A percentile compares a stretch with the other conserved stretches of the same genome.
These are phyloP conservation scores for Hydraecia micacea DNA, from an alignment of 2,888 invertebrate species.

Conservation along the genomic window DNA sequence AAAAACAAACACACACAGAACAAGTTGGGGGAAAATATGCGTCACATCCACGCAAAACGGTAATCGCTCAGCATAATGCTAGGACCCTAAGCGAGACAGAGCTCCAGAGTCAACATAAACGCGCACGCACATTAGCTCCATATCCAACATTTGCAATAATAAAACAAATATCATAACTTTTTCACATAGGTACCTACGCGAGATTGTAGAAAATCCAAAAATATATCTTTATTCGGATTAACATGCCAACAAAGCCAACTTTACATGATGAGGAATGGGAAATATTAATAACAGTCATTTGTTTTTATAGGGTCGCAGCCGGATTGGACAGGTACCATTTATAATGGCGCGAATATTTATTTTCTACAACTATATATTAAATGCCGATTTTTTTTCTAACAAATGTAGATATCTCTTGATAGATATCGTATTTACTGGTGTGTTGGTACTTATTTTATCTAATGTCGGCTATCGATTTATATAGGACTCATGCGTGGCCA, in stretches of 20 bases:
- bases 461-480: too few relatives aligned
- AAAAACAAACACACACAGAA: too few relatives aligned
- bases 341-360: slow-evolving; percentile 32
- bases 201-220: slow-evolving; percentile 4
- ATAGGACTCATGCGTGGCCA: too few relatives aligned
- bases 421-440: background rate
- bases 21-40: too few relatives aligned
- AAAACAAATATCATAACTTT: background rate
- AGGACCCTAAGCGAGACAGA: too few relatives aligned
- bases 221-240: slow-evolving; percentile 23
- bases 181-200: background rate
- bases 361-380: slow-evolving; percentile 13
- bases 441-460: background rate
- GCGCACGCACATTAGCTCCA: too few relatives aligned
- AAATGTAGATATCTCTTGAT: too few relatives aligned
- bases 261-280: slow-evolving; percentile 44
- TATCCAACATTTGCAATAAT: background rate
- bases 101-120: too few relatives aligned
- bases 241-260: slow-evolving; percentile 36
- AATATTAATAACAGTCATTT: slow-evolving; percentile 58
- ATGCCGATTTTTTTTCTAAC: too few relatives aligned
- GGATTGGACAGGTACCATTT: slow-evolving; percentile 48
- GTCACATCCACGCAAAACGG: too few relatives aligned
- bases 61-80: too few relatives aligned
- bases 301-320: slow-evolving; percentile 56